Conservation (phyloP, 2,797 vertebrate genomes). For the Macrochelys suwanniensis region DNA sequence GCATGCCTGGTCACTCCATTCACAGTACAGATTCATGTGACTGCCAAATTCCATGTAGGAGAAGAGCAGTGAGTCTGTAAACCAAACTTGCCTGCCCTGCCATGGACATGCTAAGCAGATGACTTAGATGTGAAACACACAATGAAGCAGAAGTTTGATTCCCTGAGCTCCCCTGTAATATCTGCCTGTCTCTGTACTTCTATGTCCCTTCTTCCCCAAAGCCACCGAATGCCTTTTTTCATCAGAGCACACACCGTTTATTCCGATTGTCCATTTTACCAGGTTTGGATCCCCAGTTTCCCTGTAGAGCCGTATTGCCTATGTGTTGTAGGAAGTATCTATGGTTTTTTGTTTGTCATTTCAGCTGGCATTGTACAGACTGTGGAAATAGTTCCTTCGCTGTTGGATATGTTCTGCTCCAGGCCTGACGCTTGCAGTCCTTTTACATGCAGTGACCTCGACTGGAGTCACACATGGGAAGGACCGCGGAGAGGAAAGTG, state of each 20-base stretch:
- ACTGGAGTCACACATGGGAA: conserved; percentile 28
- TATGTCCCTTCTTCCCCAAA: neutral
- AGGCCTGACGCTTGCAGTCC: conserved; percentile 10
- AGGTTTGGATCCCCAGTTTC: conserved; percentile 27
- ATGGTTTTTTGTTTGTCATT: conserved; percentile 55
- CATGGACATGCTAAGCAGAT: conserved; percentile 17
- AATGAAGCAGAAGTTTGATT: conserved; percentile 33
- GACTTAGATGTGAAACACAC: conserved; percentile 59
- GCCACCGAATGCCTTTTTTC: conserved; percentile 37
- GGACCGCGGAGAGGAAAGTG: conserved; percentile 24
- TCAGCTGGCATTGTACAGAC: conserved; percentile 41
- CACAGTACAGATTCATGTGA: neutral
- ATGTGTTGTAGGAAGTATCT: conserved; percentile 15
- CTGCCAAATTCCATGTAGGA: conserved; percentile 16
- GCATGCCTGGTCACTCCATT: neutral
- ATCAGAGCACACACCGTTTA: conserved; percentile 24
- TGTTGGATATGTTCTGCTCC: conserved; percentile 23
- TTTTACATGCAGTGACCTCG: conserved; percentile 4
- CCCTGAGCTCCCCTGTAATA: conserved; percentile 45
- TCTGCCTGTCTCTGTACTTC: conserved; percentile 31
- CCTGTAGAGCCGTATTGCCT: conserved; percentile 44
- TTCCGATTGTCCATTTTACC: conserved; percentile 44
- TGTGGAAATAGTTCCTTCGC: neutral
- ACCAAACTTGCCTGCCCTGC: conserved; percentile 16
- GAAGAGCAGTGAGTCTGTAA: conserved; percentile 38